Base-by-base conservation (phyloP, 1,140 invertebrate species). In the Mactra quadrangularis region DNA sequence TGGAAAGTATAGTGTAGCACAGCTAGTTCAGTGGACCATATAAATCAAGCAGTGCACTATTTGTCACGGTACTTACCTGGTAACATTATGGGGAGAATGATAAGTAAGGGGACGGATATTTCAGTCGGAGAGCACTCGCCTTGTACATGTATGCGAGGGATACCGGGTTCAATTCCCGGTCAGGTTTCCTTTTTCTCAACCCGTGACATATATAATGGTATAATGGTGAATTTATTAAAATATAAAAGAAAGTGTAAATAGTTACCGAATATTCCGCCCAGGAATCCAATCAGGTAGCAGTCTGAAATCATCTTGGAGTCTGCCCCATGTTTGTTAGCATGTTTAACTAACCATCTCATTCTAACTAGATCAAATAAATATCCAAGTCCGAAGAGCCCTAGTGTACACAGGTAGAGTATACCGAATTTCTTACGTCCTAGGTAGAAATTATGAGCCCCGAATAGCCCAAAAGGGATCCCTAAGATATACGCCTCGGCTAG, bases 381-480 rank as follows among this genome's bases (percentile, higher is more conserved):
- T 3, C 89, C 89, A 9, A 84, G 17, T 1, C 89, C 89, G 19
- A 86, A 75, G 15, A 90, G 57, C 2, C 89, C 89, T 25, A 90
- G 81, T 1, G 88, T 88, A 50, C 86, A 78, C 6, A 88, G 35
- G 57, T 90, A 90, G 25, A 86, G 38, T 15, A 88, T 45, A 6
- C 88, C 87, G 22, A 85, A 87, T 35, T 64, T 31, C 6, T 82
- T 71, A 0, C 89, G 72, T 25, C 85, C 78, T 13, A 89, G 77
- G 47, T 90, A 89, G 53, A 88, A 89, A 55, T 89, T 83, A 57
- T 90, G 88, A 0, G 84, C 87, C 25, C 88, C 88, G 50, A 88
- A 82, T 1, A 85, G 15, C 22, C 87, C 87, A 17, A 90, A 60
- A 0, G 77, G 77, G 15, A 89, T 59, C 0, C 83, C 83, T 13